Conservation (phyloP, 30 jellyfish, hydroid and myxozoan genomes). For the Aurelia aurita complex sp. Pacific region DNA sequence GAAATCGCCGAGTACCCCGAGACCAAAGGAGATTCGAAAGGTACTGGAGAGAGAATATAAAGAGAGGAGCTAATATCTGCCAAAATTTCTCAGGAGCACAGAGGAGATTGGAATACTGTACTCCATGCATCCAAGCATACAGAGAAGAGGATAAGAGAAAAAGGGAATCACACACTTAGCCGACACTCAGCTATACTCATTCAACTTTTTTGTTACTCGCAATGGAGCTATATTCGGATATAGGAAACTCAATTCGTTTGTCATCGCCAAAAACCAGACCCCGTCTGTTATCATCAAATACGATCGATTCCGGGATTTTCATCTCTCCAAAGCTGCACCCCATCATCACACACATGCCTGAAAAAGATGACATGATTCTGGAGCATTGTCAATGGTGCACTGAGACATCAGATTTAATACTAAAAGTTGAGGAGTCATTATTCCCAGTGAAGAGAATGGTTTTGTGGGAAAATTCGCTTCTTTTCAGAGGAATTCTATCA, state of each 20-base stretch:
- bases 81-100: too few relatives aligned
- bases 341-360: background rate
- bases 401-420: conserved; percentile 28
- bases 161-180: too few relatives aligned
- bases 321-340: background rate
- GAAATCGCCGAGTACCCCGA: too few relatives aligned
- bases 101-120: too few relatives aligned
- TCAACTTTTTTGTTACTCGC: background rate
- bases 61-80: too few relatives aligned
- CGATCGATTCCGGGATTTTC: conserved; percentile 20
- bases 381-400: conserved; percentile 22
- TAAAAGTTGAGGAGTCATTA: conserved; percentile 19
- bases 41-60: too few relatives aligned
- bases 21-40: too few relatives aligned
- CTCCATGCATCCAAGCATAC: too few relatives aligned
- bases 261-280: background rate
- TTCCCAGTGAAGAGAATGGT: conserved; percentile 53
- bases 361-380: background rate
- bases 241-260: background rate
- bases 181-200: too few relatives aligned
- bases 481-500: conserved; percentile 17
- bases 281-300: background rate
- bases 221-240: background rate
- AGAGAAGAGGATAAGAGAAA: too few relatives aligned
- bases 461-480: conserved; percentile 39